These are phyloP conservation scores for Trachymyrmex cornetzi DNA, from an alignment of 1,140 invertebrate genomes.

Conservation along the genomic window DNA sequence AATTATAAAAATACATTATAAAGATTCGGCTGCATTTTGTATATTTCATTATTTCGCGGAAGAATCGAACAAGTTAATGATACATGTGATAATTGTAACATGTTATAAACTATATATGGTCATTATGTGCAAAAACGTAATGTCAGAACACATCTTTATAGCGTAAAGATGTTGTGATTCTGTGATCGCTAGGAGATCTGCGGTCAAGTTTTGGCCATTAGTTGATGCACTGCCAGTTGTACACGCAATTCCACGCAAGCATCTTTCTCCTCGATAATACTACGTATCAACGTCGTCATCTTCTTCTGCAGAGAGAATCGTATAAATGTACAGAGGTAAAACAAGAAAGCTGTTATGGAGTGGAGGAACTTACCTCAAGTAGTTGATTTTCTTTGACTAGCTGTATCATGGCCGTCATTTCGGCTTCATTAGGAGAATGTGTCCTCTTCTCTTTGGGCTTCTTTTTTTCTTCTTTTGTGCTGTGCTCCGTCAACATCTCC, in stretches of 20 bases:
- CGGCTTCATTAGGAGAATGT: conserved; percentile 87
- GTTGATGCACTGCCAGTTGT: conserved; percentile 89
- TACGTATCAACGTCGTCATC: conserved; percentile 88
- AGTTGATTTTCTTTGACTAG: conserved; percentile 89
- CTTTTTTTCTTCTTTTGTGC: conserved; percentile 84
- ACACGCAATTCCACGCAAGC: conserved; percentile 90
- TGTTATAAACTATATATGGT: conserved; percentile 77
- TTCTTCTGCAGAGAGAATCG: conserved; percentile 85
- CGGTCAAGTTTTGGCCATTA: conserved; percentile 78
- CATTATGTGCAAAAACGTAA: conserved; percentile 74
- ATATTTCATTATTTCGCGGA: conserved; percentile 68
- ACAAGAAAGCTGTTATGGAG: background rate
- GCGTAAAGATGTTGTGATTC: conserved; percentile 38
- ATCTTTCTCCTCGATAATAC: conserved; percentile 90
- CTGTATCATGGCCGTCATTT: conserved; percentile 84
- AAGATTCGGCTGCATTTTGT: conserved; percentile 36
- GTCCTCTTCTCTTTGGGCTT: conserved; percentile 84
- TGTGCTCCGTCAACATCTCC: conserved; percentile 85
- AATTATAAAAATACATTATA: conserved; percentile 1
- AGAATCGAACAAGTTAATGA: conserved; percentile 66
- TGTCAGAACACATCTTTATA: conserved; percentile 62
- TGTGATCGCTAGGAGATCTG: conserved; percentile 32
- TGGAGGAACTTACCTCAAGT: conserved; percentile 85
- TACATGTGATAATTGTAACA: conserved; percentile 69
- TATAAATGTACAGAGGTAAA: background rate